Conservation (phyloP, 1,140 invertebrate species). For the Drosophila carrolli region DNA sequence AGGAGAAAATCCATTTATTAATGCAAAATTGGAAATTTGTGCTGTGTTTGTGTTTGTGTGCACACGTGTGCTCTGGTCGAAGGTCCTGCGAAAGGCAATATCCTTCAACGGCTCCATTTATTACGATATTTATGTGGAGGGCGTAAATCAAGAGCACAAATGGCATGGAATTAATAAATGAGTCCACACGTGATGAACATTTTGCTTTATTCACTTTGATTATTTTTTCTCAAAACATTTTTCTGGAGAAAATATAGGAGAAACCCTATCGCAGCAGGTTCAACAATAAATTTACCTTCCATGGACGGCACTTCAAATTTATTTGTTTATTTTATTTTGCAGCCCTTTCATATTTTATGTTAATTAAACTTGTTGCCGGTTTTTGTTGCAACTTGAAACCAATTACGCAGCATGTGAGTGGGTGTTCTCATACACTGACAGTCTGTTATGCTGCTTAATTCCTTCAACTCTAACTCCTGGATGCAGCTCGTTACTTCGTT, state of each 20-base stretch:
- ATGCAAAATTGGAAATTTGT: conserved; percentile 67
- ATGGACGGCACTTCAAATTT: conserved; percentile 54
- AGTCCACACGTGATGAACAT: conserved; percentile 48
- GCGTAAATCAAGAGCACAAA: conserved; percentile 78
- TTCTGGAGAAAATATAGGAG: not conserved
- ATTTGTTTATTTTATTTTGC: conserved; percentile 36
- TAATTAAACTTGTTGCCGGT: conserved; percentile 78
- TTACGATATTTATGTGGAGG: conserved; percentile 70
- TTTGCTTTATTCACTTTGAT: conserved; percentile 19
- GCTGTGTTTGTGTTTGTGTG: conserved; percentile 17
- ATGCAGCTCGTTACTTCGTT: conserved; percentile 65
- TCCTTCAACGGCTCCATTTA: conserved; percentile 71
- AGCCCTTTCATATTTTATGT: conserved; percentile 75
- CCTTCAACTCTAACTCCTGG: conserved; percentile 26
- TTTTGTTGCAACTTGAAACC: conserved; percentile 75
- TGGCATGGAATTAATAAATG: conserved; percentile 83
- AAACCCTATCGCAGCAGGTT: conserved; percentile 5
- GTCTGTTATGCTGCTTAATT: conserved; percentile 77
- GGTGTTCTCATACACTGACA: conserved; percentile 51
- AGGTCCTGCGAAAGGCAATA: conserved; percentile 50
- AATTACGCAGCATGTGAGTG: conserved; percentile 52
- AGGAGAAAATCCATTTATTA: conserved; percentile 64
- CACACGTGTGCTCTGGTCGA: conserved; percentile 27
- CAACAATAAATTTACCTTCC: conserved; percentile 45
- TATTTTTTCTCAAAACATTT: conserved; percentile 36